Percentiles rank a stretch among this genome's conserved stretches.
These are phyloP conservation scores for Nomada ferruginata DNA, from an alignment of 2,888 invertebrate species.

Conservation along the genomic window DNA sequence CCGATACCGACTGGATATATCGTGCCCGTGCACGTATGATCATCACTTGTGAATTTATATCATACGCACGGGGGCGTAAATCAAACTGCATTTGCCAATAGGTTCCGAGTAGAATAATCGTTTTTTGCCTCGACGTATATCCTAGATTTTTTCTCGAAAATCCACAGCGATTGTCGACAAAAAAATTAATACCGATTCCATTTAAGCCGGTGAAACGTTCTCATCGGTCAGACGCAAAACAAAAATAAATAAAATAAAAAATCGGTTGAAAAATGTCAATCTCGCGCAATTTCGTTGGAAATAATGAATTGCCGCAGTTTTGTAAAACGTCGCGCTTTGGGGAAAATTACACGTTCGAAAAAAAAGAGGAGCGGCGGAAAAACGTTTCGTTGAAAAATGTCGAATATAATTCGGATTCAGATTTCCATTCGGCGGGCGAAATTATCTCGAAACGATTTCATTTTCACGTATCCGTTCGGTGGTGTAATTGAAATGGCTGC, in stretches of 20 bases:
- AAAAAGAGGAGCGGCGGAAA: too few species aligned
- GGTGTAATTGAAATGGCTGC: conserved; percentile 37
- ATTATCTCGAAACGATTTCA: conserved; percentile 35
- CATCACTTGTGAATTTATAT: conserved; percentile 46
- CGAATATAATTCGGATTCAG: too few species aligned
- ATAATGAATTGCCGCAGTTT: too few species aligned
- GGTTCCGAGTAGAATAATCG: conserved; percentile 16
- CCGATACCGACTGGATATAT: conserved; percentile 12
- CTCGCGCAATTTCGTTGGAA: too few species aligned
- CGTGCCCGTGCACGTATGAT: neutral
- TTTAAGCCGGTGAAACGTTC: conserved; percentile 16
- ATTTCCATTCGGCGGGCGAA: neutral
- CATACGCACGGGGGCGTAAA: conserved; percentile 29
- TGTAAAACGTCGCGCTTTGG: too few species aligned
- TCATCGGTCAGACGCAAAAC: too few species aligned
- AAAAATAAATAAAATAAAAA: neutral
- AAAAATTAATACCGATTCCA: neutral
- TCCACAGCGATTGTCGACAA: neutral
- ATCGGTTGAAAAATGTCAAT: neutral
- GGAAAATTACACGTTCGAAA: too few species aligned
- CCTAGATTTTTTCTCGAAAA: neutral
- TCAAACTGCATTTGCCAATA: conserved; percentile 35
- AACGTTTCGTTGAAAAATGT: too few species aligned
- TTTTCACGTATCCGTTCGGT: conserved; percentile 22
- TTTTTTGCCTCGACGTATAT: conserved; percentile 1